Evolutionary conservation across 2,113 vertebrate species (phyloP), one percentile per base, ranked within the genome.

Genomic region (Panthera leo): DNA sequence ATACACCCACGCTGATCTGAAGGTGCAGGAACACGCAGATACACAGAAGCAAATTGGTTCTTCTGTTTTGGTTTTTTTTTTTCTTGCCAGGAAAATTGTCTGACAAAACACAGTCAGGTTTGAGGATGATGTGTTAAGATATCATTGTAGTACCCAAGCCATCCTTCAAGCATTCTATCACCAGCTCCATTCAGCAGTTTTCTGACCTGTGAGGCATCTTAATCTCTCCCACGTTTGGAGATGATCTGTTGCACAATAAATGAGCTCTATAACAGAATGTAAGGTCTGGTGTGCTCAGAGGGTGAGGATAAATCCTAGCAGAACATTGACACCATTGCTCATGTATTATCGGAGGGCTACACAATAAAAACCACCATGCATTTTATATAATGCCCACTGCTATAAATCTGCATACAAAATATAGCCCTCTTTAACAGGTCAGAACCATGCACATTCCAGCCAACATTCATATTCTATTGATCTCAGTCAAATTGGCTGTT

Each of bases 111-210:
- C 58, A 89, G 58, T 34, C 16, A 76, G 3, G 75, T 82, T 88
- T 92, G 61, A 93, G 79, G 68, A 83, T 84, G 25, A 79, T 79
- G 31, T 58, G n/a, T 82, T 82, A 85, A 79, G 65, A 91, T 21
- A 80, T 42, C 39, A 48, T 67, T 96, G 87, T 76, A 87, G 42
- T 29, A 65, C 48, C 2, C 15, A 29, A 7, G 29, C 39, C 42
- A 71, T 42, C 86, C 70, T 97, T 92, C 87, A 94, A 95, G 78
- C 68, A 45, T 82, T 93, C 53, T 36, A 70, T 92, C 79, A 75
- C 51, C 45, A 61, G 53, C 39, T 94, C 63, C 34, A 48, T 80
- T 95, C 83, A 87, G 55, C 75, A 87, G 27, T 93, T 87, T 61
- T 61, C 68, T 93, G 83, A 96, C 73, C 73, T 85, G 8, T 25